Evolutionary conservation across 2,888 invertebrate genomes (phyloP), one percentile per base, ranked within the genome.

Genomic region (Strigamia crassipes): DNA sequence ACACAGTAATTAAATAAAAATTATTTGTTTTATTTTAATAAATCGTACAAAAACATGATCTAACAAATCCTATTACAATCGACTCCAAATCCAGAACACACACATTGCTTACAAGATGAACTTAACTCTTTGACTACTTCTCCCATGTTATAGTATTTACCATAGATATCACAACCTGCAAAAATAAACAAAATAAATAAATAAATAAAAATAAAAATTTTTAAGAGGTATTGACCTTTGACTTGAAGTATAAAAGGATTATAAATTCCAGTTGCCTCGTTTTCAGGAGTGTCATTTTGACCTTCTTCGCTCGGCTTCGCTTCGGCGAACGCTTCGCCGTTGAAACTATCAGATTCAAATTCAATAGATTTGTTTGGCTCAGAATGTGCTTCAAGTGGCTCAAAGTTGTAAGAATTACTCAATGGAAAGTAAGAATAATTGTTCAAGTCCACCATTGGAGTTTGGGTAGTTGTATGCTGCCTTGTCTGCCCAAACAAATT

Each of bases 81-180:
- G 10, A 80, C 80, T 23, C 80, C 80, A 41, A 31, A 80, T 56
- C 51, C 80, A 27, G 80, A 51, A 61, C 80, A 80, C 1, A 41
- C 41, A 41, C 80, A 80, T 56, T 31, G 21, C 27, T 80, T 80
- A 56, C 80, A 80, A n/a, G 31, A 21, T 27, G 27, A 23, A 56
- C 80, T 80, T 31, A 80, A 61, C 12, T 61, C 56, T 23, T 61
- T 61, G 18, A 80, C 56, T 15, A 27, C 13, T 27, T 51, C 80
- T n/a, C 80, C 80, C 31, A 80, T 51, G 38, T 61, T 61, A 56
- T 80, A 42, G 31, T 61, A 80, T 18, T 61, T 61, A 15, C 80
- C 80, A 61, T 80, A 80, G 31, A 80, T 31, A 38, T 80, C 80
- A 42, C 80, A 80, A 51, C 80, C 80, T 80, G 31, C 21, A 79